phyloP scores from a whole-genome alignment of 2,888 invertebrate genomes.

The Sesamia inferens region DNA sequence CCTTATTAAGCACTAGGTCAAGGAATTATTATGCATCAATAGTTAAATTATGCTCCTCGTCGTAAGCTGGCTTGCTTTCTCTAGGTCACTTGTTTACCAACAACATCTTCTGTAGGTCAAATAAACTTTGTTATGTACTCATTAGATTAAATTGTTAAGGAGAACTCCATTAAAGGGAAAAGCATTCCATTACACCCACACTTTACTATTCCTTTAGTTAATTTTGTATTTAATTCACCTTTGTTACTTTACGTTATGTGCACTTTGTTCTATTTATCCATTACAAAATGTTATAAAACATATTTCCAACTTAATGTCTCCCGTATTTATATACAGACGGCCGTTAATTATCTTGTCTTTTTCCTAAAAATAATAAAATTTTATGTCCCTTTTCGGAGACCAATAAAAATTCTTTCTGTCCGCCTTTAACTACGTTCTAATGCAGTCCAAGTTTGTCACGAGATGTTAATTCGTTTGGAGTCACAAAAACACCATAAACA shows the following conservation, averaged over 20 bases:
- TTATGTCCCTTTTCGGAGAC: conserved; percentile 79
- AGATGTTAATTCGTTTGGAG: conserved; percentile 78
- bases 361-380: conserved; percentile 78
- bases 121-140: conserved; percentile 65
- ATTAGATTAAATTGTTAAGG: conserved; percentile 62
- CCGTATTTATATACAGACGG: conserved; percentile 66
- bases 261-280: conserved; percentile 36
- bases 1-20: conserved; percentile 69
- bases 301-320: conserved; percentile 58
- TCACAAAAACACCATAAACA: conserved; percentile 75
- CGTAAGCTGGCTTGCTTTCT: conserved; percentile 67
- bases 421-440: conserved; percentile 81
- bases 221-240: conserved; percentile 28
- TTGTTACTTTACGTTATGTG: conserved; percentile 27
- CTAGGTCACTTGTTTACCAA: conserved; percentile 69
- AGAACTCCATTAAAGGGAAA: conserved; percentile 54
- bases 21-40: conserved; percentile 69
- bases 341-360: conserved; percentile 77
- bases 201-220: conserved; percentile 29
- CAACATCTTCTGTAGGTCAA: conserved; percentile 69
- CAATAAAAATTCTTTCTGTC: conserved; percentile 84
- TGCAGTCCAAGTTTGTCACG: conserved; percentile 72
- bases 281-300: conserved; percentile 56
- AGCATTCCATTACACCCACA: conserved; percentile 33
- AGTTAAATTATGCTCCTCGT: conserved; percentile 64